Conservation (phyloP, 1,140 invertebrate species). For the Hyphantria cunea region DNA sequence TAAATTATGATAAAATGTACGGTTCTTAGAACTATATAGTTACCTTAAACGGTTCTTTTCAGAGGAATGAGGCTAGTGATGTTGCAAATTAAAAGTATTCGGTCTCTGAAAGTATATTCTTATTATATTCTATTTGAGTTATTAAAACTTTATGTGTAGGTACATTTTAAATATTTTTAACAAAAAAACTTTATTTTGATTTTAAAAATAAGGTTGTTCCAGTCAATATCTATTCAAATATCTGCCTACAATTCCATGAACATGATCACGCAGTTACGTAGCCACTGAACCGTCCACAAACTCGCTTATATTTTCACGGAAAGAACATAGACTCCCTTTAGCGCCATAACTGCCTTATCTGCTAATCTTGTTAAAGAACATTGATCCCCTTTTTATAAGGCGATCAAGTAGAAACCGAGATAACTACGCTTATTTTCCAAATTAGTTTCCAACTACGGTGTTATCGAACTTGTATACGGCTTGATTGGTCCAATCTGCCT, state of each 20-base stretch:
- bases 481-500: constrained; percentile 79
- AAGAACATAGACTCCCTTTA: constrained; percentile 26
- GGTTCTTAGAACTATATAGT: no score
- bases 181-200: neutral
- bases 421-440: constrained; percentile 72
- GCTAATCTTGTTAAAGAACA: constrained; percentile 52
- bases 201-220: neutral
- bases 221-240: neutral
- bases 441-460: constrained; percentile 78
- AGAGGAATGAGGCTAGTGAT: no score
- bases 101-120: no score
- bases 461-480: constrained; percentile 78
- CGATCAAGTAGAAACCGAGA: constrained; percentile 63
- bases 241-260: constrained; percentile 1
- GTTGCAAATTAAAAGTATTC: no score
- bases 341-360: constrained; percentile 32
- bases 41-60: no score
- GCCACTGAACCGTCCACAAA: constrained; percentile 10
- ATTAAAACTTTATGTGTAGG: no score
- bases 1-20: no score
- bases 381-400: constrained; percentile 68
- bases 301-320: constrained; percentile 24
- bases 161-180: no score
- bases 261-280: constrained; percentile 1
- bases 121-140: no score